Base-by-base conservation (phyloP, 2,888 invertebrate genomes). In the Synanthedon vespiformis region DNA sequence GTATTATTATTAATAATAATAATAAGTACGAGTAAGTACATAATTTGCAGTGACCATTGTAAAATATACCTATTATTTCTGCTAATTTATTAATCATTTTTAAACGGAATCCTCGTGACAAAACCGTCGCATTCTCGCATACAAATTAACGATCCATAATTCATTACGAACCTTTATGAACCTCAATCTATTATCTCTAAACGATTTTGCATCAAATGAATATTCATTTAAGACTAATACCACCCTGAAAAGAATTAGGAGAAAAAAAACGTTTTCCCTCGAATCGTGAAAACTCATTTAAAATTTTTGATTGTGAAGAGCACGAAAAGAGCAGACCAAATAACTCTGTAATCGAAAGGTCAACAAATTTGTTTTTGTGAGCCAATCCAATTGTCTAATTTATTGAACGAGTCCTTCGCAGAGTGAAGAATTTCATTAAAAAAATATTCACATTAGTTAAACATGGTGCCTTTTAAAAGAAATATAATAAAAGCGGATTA, bases 211-310 rank as follows among this genome's bases (percentile, higher is more conserved):
- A 75, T 72, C 65, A 67, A 79, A 86, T 86, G 85, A 85, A 86
- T 86, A 86, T 86, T 86, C 85, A 86, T 83, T 83, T 80, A 73
- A 70, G 74, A 77, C 81, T 80, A 81, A 82, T 81, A 74, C 77
- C 77, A 75, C 71, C 77, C 75, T 68, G 72, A 81, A 83, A 82
- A 78, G 79, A 76, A 81, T 81, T 79, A 80, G 69, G 69, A 69
- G 68, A 81, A 82, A 81, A n/a, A 76, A 70, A 55, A 70, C 73
- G 70, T 64, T 70, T 63, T 67, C 72, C 70, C 48, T 14, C 16
- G 72, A 73, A 72, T 70, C 70, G 72, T 64, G 77, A 67, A 77
- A 81, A 76, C 75, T 82, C 80, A 81, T 85, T 82, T 81, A 82
- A 83, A 58, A 82, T 83, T 78, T 84, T 82, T 81, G 80, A 85